Evolutionary conservation across 92 coral and sea anemone species (phyloP).

Genomic region (Palythoa heliodiscus): DNA sequence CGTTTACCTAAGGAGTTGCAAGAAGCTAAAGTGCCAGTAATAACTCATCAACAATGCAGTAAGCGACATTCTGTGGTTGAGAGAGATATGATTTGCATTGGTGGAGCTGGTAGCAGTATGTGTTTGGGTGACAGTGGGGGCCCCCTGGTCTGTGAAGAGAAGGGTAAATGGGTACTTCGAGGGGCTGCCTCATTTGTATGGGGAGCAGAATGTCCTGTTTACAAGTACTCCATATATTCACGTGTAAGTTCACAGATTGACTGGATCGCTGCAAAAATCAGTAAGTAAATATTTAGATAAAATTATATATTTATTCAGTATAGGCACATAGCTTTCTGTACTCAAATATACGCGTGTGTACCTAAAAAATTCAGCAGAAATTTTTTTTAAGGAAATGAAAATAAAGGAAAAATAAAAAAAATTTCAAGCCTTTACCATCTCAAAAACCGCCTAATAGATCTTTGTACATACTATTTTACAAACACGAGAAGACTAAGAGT

Average conservation of each 20-base stretch:
- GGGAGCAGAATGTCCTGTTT: slow-evolving; percentile 24
- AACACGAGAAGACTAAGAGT: too few species aligned
- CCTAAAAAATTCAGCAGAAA: too few species aligned
- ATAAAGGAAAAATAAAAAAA: too few species aligned
- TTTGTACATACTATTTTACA: too few species aligned
- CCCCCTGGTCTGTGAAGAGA: slow-evolving; percentile 34
- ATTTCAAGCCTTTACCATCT: too few species aligned
- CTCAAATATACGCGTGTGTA: not conserved
- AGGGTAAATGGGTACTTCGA: slow-evolving; percentile 16
- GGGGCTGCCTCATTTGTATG: slow-evolving; percentile 40
- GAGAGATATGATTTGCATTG: slow-evolving; percentile 33
- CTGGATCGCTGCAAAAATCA: slow-evolving; percentile 25
- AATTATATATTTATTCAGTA: not conserved
- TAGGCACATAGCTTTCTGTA: not conserved
- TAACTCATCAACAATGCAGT: slow-evolving; percentile 8
- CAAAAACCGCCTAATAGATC: too few species aligned
- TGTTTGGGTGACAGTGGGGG: slow-evolving; percentile 44
- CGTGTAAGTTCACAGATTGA: slow-evolving; percentile 39
- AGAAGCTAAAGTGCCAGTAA: slow-evolving; percentile 18
- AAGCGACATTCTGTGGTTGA: slow-evolving; percentile 24
- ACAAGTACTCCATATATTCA: slow-evolving; percentile 23
- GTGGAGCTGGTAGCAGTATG: slow-evolving; percentile 40
- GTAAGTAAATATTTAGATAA: not conserved
- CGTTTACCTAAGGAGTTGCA: slow-evolving; percentile 19
- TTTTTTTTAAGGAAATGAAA: too few species aligned